phyloP scores from a whole-genome alignment of 2,113 vertebrate genomes.

The Ascaphus truei region DNA sequence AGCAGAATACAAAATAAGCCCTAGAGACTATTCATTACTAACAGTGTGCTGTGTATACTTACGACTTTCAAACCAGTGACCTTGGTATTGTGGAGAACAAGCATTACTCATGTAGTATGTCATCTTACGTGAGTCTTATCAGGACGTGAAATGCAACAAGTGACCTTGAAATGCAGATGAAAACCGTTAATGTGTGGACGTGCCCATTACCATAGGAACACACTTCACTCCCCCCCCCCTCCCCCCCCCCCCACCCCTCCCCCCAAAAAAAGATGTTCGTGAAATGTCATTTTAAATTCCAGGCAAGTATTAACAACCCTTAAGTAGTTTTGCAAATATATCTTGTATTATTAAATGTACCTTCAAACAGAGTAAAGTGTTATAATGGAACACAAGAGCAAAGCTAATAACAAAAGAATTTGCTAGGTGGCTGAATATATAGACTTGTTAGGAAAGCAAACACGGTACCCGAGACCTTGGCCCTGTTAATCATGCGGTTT shows the following conservation, averaged over 20 bases:
- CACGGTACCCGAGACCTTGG: too few species aligned
- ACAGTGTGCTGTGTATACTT: neutral
- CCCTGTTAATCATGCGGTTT: neutral
- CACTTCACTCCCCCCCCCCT: too few species aligned
- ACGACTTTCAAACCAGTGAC: conserved; percentile 25
- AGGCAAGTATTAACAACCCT: neutral
- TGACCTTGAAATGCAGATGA: conserved; percentile 17
- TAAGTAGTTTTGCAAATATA: neutral
- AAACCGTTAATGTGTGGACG: conserved; percentile 7
- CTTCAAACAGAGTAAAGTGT: neutral
- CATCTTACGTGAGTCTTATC: neutral
- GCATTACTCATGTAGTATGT: conserved; percentile 22
- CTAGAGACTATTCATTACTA: neutral
- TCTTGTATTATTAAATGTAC: neutral
- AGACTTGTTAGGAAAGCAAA: neutral
- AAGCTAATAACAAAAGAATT: neutral
- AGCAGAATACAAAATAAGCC: conserved; percentile 30
- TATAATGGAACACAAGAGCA: neutral
- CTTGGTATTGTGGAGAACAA: conserved; percentile 21
- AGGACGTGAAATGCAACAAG: conserved; percentile 23
- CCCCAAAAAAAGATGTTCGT: neutral
- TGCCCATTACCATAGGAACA: conserved; percentile 26
- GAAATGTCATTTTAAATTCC: neutral
- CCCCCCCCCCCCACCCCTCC: too few species aligned
- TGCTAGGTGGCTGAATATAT: neutral